A percentile compares a stretch with the other conserved stretches of the same genome.
Evolutionary conservation across 2,797 vertebrate species (phyloP).

Genomic region (Bradypodion pumilum): DNA sequence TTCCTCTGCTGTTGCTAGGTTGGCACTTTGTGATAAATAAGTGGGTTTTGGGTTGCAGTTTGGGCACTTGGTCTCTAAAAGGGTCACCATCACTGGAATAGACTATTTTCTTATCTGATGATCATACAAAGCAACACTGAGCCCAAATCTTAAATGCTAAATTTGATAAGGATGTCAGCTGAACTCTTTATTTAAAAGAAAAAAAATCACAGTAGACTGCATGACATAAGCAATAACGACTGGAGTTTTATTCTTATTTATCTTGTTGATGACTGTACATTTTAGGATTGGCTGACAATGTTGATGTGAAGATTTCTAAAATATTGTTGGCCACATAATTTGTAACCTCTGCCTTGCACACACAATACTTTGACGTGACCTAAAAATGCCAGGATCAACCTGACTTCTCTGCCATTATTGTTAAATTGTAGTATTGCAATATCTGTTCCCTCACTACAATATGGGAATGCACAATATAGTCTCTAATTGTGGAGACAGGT

Average conservation of each 20-base stretch:
- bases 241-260: constrained; percentile 17
- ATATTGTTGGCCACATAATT: constrained; percentile 35
- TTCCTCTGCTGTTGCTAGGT: too few species aligned
- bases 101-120: not conserved
- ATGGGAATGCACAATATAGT: constrained; percentile 31
- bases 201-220: not conserved
- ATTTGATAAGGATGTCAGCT: not conserved
- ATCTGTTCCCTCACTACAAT: constrained; percentile 44
- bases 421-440: constrained; percentile 66
- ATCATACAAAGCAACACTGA: not conserved
- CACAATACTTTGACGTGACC: constrained; percentile 57
- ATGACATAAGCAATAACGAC: not conserved
- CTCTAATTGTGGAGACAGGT: constrained; percentile 45
- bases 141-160: not conserved
- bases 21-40: too few species aligned
- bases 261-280: constrained; percentile 25
- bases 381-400: constrained; percentile 66
- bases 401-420: constrained; percentile 56
- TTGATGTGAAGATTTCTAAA: constrained; percentile 41
- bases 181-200: not conserved
- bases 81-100: too few species aligned
- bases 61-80: too few species aligned
- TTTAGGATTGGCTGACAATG: constrained; percentile 4
- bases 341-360: not conserved
- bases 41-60: too few species aligned